Evolutionary conservation across 2,888 invertebrate species (phyloP), one percentile per base, ranked within the genome.

Genomic region (Opisthograptis luteolata): DNA sequence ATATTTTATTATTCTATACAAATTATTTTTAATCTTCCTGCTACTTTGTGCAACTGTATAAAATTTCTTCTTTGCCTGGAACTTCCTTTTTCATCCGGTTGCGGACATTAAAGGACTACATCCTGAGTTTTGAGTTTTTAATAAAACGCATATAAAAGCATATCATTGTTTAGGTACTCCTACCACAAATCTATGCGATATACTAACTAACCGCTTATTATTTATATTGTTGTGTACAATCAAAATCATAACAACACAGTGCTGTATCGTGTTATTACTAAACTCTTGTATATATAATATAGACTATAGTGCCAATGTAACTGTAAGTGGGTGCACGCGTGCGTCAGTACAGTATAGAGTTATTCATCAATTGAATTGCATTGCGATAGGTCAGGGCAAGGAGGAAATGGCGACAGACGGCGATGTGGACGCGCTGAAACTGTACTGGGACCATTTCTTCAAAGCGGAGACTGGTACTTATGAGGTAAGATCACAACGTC

Each of bases 361-460:
- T 55, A 42, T 32, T 50, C 37, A 45, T 54, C n/a, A 24, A 52
- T 10, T 30, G 15, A 52, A 22, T 55, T 55, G 25, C 27, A 44
- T 51, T 63, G 57, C 41, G 51, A 34, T 58, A 84, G 83, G 79
- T 76, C 72, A 66, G 60, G 51, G 62, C 58, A 30, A 55, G 60
- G 62, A 34, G 63, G 72, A 48, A 41, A 87, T 87, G 87, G 78
- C 82, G 55, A 62, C 77, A 48, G 81, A 78, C 55, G 84, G 80
- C 45, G 82, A 76, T 35, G 69, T 72, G 52, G 84, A 86, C 62
- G 67, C 78, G 9, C 76, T 90, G 46, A 92, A 92, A 68, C 61
- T 92, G 44, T 89, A 92, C 64, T 93, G 93, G 93, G 92, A 93
- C 56, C 88, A 90, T 55, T 93, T 93, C 78, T 92, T 93, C 77